Percentiles rank a stretch among this genome's conserved stretches.
These are phyloP conservation scores for Pinna nobilis DNA, from an alignment of 1,140 invertebrate species.

Conservation along the genomic window DNA sequence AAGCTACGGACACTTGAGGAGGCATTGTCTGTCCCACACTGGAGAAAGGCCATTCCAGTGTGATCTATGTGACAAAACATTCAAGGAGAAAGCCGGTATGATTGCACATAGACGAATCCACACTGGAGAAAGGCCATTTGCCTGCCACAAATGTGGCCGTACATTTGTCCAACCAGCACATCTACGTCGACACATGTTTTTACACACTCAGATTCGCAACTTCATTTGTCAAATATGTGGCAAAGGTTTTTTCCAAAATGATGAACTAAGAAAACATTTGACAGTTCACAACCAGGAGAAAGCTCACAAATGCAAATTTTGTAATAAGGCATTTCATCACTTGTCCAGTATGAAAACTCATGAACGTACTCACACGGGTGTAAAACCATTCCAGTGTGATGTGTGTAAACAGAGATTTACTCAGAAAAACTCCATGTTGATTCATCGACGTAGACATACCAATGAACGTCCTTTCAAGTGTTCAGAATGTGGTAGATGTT, in stretches of 20 bases:
- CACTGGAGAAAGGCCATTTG: conserved; percentile 85
- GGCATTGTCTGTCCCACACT: conserved; percentile 5
- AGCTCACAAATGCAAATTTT: conserved; percentile 97
- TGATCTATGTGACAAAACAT: conserved; percentile 66
- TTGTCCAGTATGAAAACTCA: conserved; percentile 98
- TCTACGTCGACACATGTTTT: conserved; percentile 17
- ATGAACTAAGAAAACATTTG: conserved; percentile 84
- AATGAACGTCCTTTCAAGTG: conserved; percentile 91
- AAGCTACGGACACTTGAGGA: neutral
- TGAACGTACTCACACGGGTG: conserved; percentile 93
- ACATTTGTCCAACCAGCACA: conserved; percentile 83
- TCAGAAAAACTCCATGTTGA: conserved; percentile 16
- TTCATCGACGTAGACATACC: conserved; percentile 34
- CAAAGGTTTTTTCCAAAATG: conserved; percentile 69
- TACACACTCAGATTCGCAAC: conserved; percentile 19
- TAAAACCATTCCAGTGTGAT: conserved; percentile 87
- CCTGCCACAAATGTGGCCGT: conserved; percentile 87
- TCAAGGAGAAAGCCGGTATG: conserved; percentile 17
- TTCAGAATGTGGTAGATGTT: conserved; percentile 82
- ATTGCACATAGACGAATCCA: conserved; percentile 35
- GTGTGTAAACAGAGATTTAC: conserved; percentile 80
- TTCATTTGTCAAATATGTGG: conserved; percentile 79
- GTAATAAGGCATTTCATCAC: conserved; percentile 95
- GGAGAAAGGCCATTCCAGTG: conserved; percentile 65
- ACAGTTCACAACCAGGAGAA: conserved; percentile 96